phyloP scores from a whole-genome alignment of 2,888 invertebrate genomes.

The Hybos culiciformis region DNA sequence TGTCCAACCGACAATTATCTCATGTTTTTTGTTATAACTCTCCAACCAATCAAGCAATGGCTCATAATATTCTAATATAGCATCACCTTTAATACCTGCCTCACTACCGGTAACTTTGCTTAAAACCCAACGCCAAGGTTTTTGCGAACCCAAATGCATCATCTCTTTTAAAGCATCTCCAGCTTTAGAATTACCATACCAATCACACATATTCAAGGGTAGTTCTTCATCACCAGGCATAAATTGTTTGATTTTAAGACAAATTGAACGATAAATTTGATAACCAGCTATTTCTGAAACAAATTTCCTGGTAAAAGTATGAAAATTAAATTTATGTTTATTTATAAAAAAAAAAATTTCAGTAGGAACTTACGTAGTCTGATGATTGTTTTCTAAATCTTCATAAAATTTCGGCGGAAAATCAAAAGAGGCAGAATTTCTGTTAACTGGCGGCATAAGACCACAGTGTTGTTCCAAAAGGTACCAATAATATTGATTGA shows the following conservation, averaged over 20 bases:
- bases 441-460: conserved; percentile 47
- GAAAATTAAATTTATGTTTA: not conserved
- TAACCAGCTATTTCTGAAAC: conserved; percentile 72
- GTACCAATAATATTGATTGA: conserved; percentile 54
- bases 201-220: conserved; percentile 71
- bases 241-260: conserved; percentile 59
- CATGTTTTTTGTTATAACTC: not conserved
- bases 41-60: not conserved
- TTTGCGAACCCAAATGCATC: conserved; percentile 54
- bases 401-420: conserved; percentile 62
- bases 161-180: conserved; percentile 53
- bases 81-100: conserved; percentile 51
- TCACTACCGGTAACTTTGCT: conserved; percentile 57
- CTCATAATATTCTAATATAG: conserved; percentile 31
- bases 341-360: not conserved
- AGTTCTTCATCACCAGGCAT: conserved; percentile 51
- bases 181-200: conserved; percentile 61
- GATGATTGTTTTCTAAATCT: conserved; percentile 29
- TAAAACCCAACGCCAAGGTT: conserved; percentile 70
- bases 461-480: conserved; percentile 48
- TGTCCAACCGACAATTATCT: not conserved
- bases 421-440: conserved; percentile 55
- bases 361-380: conserved; percentile 24
- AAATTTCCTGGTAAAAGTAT: conserved; percentile 44
- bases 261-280: conserved; percentile 62